Base-by-base conservation (phyloP, 2,113 vertebrate genomes). In the Cinclus mexicanus region DNA sequence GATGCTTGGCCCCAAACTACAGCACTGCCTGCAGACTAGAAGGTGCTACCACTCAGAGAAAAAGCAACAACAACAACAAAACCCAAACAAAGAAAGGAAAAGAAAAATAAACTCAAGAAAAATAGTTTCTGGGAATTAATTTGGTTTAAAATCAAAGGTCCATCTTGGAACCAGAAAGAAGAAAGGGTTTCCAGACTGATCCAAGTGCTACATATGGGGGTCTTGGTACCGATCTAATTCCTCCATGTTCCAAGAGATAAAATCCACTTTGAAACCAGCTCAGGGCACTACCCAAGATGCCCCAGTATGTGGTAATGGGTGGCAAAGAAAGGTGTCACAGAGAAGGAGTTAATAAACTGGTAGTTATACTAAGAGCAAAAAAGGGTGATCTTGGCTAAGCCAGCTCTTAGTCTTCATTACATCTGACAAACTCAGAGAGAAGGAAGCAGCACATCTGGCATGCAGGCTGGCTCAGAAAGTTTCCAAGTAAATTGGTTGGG, bases 401-500 rank as follows among this genome's bases (percentile, higher is more conserved):
- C 35, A 86, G 28, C 55, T 69, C 3, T 0, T 75, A 16, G 53
- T 70, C 72, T 83, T 91, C 59, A 42, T 55, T 72, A 46, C 18
- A 61, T 86, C 11, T 80, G 71, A 89, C 47, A 95, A 77, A 77
- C 19, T 16, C 17, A 0, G 57, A 47, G 39, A 74, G 29, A 77
- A 80, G 72, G 47, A 76, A 90, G 52, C 50, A 59, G 33, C 71
- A 55, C 86, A 81, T 90, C 89, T 95, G 94, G 90, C 41, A 65
- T 37, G 41, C 61, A 55, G 52, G 41, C 65, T 71, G 25, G 53
- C 75, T 83, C 76, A 52, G 53, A 86, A 93, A 78, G 59, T 80
- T 93, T 60, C 74, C 82, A 91, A 57, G 74, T 13, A 65, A 83
- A 69, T 50, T n/a, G 31, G 17, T 21, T 61, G 46, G 50, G 46